Evolutionary conservation across 1,140 invertebrate genomes (phyloP).

Genomic region (Schlechtendalia chinensis): DNA sequence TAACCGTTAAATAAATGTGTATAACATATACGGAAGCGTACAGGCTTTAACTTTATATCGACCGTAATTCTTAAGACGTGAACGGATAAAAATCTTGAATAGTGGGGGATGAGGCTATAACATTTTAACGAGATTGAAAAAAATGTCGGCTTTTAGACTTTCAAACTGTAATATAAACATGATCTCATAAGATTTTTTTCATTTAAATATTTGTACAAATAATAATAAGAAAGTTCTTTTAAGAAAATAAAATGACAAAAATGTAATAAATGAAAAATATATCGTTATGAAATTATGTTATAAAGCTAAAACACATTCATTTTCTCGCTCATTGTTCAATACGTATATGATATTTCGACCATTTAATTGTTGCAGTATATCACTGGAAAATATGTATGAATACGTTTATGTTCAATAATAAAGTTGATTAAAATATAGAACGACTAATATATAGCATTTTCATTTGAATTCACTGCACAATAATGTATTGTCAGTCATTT

Average conservation of each 20-base stretch:
- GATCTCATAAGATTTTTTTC: background rate
- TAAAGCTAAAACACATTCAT: background rate
- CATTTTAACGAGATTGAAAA: slow-evolving; percentile 19
- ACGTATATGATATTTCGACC: too few relatives aligned
- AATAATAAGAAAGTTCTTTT: background rate
- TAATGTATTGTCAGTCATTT: too few relatives aligned
- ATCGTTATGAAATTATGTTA: background rate
- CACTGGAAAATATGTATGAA: too few relatives aligned
- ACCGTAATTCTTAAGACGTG: background rate
- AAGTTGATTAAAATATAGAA: too few relatives aligned
- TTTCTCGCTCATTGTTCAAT: too few relatives aligned
- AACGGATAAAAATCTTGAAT: background rate
- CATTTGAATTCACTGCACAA: too few relatives aligned
- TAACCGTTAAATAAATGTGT: too few relatives aligned
- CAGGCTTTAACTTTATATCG: too few relatives aligned
- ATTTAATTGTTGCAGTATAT: too few relatives aligned
- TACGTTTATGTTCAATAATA: too few relatives aligned
- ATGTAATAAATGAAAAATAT: background rate
- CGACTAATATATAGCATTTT: too few relatives aligned
- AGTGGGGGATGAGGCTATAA: background rate
- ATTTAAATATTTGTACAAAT: background rate
- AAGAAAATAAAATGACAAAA: slow-evolving; percentile 12
- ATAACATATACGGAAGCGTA: too few relatives aligned
- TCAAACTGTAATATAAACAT: background rate
- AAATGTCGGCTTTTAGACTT: background rate